phyloP scores from a whole-genome alignment of 2,888 invertebrate genomes.

The Syrphus vitripennis region DNA sequence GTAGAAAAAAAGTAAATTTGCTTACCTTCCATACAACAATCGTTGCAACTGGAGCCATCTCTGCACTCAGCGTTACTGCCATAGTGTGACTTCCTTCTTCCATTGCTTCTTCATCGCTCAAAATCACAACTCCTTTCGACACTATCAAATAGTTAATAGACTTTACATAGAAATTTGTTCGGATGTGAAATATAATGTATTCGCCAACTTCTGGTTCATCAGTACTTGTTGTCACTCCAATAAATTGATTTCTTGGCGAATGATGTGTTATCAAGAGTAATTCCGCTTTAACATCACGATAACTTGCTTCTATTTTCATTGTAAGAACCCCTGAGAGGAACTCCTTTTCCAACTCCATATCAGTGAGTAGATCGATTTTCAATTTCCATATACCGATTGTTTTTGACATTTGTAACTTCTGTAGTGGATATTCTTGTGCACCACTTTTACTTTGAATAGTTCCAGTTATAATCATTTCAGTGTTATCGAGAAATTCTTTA shows the following conservation, averaged over 20 bases:
- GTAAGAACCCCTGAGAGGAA: slow-evolving; percentile 84
- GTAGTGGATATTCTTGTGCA: slow-evolving; percentile 84
- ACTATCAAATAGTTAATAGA: slow-evolving; percentile 93
- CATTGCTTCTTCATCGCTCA: slow-evolving; percentile 91
- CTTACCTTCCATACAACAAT: slow-evolving; percentile 90
- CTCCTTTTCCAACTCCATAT: slow-evolving; percentile 82
- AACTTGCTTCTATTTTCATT: slow-evolving; percentile 85
- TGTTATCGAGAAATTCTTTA: slow-evolving; percentile 83
- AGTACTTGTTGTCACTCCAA: slow-evolving; percentile 92
- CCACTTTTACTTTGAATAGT: slow-evolving; percentile 83
- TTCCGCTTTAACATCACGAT: slow-evolving; percentile 86
- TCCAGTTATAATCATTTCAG: slow-evolving; percentile 86
- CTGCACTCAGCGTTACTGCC: slow-evolving; percentile 89
- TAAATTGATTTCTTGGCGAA: slow-evolving; percentile 89
- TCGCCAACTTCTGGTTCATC: slow-evolving; percentile 91
- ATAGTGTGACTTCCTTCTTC: slow-evolving; percentile 88
- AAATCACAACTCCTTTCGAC: slow-evolving; percentile 92
- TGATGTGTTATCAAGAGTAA: slow-evolving; percentile 88
- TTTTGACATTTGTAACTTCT: slow-evolving; percentile 84
- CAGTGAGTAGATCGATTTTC: slow-evolving; percentile 87
- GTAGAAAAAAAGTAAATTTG: no score
- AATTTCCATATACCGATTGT: slow-evolving; percentile 90
- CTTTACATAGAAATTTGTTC: slow-evolving; percentile 93
- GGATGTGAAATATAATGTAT: slow-evolving; percentile 95
- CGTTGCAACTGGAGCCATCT: slow-evolving; percentile 94